Evolutionary conservation across 1,140 invertebrate genomes (phyloP), one percentile per base, ranked within the genome.

Genomic region (Drosophila lacertosa): DNA sequence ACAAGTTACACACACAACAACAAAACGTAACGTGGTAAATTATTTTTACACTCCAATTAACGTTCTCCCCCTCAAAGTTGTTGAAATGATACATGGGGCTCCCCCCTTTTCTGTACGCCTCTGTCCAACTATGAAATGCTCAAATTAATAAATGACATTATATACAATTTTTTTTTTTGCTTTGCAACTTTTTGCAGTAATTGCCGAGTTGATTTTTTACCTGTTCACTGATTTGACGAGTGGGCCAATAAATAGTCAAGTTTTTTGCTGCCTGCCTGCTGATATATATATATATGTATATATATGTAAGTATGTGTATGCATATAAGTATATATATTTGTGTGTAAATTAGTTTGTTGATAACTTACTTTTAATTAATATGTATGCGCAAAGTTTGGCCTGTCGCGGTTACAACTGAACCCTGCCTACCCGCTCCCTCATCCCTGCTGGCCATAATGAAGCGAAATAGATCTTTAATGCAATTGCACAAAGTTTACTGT

Each of bases 381-480:
- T 76, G 73, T 66, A 76, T 71, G 73, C 65, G 67, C 26, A 76
- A 76, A 76, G 74, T 76, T 76, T 26, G 37, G 15, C 10, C 22
- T 29, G 20, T 15, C 35, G 50, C 33, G 33, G 33, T 44, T 11
- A 11, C 16, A 9, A 4, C 22, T n/a, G n/a, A n/a, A n/a, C 1
- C 13, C 10, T 13, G 2, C 22, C 13, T n/a, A n/a, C 11, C 11
- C n/a, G 0, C 2, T 10, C 15, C 6, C 1, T 1, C 47, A 11
- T 32, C 13, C 15, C 16, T 20, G 2, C 16, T 10, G 15, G 16
- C 39, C 6, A 40, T 57, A 77, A 76, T 71, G 45, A 64, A 37
- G 51, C 58, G 58, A 77, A 76, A 77, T 77, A 76, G 74, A 76
- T 77, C 74, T 77, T 70, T 76, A 76, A 76, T 76, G 74, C 57